phyloP scores from a whole-genome alignment of 2,888 invertebrate genomes.

The Tortricodes alternella region DNA sequence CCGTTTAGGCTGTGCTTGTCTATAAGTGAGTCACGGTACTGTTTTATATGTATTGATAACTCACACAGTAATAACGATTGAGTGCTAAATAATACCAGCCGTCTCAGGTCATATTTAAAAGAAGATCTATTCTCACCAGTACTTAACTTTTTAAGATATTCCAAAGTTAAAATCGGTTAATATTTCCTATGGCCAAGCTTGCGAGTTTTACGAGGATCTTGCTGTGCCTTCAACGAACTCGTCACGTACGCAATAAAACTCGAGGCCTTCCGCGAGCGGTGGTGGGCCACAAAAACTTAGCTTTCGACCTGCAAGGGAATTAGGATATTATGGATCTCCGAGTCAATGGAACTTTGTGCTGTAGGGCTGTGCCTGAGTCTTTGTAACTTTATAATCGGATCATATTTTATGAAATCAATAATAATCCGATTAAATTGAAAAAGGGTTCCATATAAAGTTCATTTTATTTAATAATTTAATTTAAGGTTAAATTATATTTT shows the following conservation, averaged over 20 bases:
- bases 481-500: too few species aligned
- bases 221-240: constrained; percentile 44
- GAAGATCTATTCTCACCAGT: not conserved
- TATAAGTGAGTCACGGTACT: too few species aligned
- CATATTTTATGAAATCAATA: too few species aligned
- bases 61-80: not conserved
- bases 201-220: constrained; percentile 18
- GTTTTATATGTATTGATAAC: too few species aligned
- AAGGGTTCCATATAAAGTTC: too few species aligned
- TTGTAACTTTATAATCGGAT: too few species aligned
- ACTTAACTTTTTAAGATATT: not conserved
- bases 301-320: constrained; percentile 62
- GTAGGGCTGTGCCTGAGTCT: not conserved
- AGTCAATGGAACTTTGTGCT: not conserved
- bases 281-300: constrained; percentile 63
- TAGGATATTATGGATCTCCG: constrained; percentile 49
- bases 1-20: too few species aligned
- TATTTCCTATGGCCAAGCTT: not conserved
- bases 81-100: not conserved
- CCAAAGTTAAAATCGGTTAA: constrained; percentile 10
- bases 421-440: too few species aligned
- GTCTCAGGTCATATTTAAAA: not conserved
- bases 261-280: constrained; percentile 57
- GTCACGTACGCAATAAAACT: constrained; percentile 71
- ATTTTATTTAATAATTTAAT: too few species aligned